Evolutionary conservation across 2,888 invertebrate genomes (phyloP).

Genomic region (Thyatira batis): DNA sequence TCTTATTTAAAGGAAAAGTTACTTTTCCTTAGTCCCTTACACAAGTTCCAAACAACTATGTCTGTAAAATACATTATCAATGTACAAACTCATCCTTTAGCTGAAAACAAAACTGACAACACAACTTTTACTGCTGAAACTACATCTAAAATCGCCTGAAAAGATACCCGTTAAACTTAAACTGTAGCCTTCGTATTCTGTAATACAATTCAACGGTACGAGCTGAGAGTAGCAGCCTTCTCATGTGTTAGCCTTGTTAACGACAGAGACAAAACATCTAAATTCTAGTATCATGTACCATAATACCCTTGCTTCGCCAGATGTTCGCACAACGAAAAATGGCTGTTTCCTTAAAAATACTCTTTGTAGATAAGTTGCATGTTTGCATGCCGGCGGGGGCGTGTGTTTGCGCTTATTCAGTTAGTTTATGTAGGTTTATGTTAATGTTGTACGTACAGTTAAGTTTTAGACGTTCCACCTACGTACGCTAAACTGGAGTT

Average conservation of each 20-base stretch:
- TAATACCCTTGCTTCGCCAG: not conserved
- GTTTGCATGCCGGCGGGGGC: conserved; percentile 1
- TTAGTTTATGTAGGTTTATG: not conserved
- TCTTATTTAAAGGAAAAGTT: not conserved
- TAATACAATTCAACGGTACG: no score
- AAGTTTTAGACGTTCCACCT: not conserved
- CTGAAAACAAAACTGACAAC: conserved; percentile 30
- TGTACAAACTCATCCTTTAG: conserved; percentile 11
- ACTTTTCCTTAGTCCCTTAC: not conserved
- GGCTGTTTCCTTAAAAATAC: conserved; percentile 13
- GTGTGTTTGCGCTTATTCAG: conserved; percentile 1
- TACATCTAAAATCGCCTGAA: conserved; percentile 26
- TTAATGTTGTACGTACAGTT: not conserved
- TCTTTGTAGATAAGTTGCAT: conserved; percentile 2
- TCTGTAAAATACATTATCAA: not conserved
- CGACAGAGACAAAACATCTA: no score
- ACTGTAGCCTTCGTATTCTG: conserved; percentile 10
- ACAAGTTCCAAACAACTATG: not conserved
- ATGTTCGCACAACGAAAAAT: conserved; percentile 9
- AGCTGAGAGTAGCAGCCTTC: no score
- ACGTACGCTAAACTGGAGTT: not conserved
- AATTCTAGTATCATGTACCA: no score
- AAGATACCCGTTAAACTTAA: conserved; percentile 25
- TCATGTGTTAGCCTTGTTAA: no score
- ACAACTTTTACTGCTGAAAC: conserved; percentile 25